phyloP scores from a whole-genome alignment of 2,113 vertebrate species.

The Dasyprocta punctata region DNA sequence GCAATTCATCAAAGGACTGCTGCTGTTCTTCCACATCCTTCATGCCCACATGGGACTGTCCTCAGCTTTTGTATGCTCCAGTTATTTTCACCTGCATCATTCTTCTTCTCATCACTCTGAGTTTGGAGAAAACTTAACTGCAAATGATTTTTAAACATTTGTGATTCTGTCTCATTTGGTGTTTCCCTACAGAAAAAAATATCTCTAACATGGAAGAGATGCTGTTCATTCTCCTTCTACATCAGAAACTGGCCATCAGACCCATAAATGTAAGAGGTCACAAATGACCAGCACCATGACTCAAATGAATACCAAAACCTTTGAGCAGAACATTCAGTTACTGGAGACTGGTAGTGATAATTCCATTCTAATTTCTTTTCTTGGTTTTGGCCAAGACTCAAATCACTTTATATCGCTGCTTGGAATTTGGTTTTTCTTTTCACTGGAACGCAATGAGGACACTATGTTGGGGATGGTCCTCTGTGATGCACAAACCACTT shows the following conservation, averaged over 20 bases:
- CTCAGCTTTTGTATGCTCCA: not conserved
- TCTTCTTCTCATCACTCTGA: not conserved
- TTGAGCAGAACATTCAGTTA: not conserved
- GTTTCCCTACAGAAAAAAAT: not conserved
- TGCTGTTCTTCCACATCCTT: not conserved
- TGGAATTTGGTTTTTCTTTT: not conserved
- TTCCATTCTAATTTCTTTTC: slow-evolving; percentile 3
- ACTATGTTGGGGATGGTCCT: not conserved
- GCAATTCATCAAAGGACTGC: not conserved
- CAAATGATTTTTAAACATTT: not conserved
- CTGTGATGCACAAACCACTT: not conserved
- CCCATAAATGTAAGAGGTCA: not conserved
- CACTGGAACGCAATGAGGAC: not conserved
- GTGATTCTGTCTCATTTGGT: not conserved
- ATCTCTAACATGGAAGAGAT: not conserved
- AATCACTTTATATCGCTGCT: not conserved
- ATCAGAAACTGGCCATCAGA: not conserved
- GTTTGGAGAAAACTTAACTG: not conserved
- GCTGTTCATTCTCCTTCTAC: not conserved
- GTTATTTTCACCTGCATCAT: not conserved
- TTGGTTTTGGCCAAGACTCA: not conserved
- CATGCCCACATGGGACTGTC: not conserved
- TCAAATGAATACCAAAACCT: not conserved
- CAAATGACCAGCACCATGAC: not conserved
- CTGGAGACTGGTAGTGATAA: not conserved